Conservation (phyloP, 2,888 invertebrate genomes). For the Agrotis ipsilon region DNA sequence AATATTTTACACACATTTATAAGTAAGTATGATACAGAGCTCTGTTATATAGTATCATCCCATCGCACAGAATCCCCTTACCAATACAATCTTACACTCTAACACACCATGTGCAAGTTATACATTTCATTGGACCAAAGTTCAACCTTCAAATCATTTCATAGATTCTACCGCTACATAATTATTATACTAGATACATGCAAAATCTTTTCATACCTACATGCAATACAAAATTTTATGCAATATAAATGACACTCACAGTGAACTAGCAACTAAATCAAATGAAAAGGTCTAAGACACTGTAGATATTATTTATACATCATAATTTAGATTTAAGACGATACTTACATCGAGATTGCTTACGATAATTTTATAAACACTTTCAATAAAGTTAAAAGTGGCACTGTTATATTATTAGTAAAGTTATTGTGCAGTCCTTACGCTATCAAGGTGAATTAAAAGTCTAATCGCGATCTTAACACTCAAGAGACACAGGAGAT, state of each 20-base stretch:
- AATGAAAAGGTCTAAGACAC: constrained; percentile 75
- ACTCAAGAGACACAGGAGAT: constrained; percentile 76
- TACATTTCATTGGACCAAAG: constrained; percentile 90
- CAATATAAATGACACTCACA: constrained; percentile 69
- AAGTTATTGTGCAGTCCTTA: constrained; percentile 86
- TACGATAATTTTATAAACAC: constrained; percentile 76
- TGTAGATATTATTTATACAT: constrained; percentile 70
- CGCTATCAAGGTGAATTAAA: constrained; percentile 76
- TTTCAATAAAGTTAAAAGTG: constrained; percentile 81
- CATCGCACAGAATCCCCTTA: constrained; percentile 57
- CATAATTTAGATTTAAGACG: constrained; percentile 59
- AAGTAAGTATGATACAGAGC: constrained; percentile 47
- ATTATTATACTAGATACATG: constrained; percentile 62
- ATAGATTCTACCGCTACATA: constrained; percentile 69
- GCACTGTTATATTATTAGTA: constrained; percentile 83
- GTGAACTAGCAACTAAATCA: constrained; percentile 71
- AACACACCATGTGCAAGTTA: constrained; percentile 87
- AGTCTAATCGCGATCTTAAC: constrained; percentile 75
- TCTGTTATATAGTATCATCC: constrained; percentile 45
- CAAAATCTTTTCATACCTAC: constrained; percentile 65
- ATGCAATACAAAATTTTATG: constrained; percentile 65
- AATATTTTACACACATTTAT: constrained; percentile 48
- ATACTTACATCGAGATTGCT: constrained; percentile 74
- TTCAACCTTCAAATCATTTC: constrained; percentile 89
- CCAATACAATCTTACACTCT: constrained; percentile 74